These are phyloP conservation scores for Planococcus citri DNA, from an alignment of 1,140 invertebrate genomes.

Conservation along the genomic window DNA sequence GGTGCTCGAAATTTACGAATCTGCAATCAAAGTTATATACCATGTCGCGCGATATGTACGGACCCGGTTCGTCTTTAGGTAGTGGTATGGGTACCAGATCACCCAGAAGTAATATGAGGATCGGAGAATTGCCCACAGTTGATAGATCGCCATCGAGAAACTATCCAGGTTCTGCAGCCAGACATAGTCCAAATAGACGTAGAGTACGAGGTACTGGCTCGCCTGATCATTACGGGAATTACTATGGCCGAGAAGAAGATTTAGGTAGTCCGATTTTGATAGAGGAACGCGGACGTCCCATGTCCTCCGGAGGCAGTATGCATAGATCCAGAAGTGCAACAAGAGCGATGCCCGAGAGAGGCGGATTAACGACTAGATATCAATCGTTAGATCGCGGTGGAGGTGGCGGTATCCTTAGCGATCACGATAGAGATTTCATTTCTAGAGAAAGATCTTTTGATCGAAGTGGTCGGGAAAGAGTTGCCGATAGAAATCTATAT, in stretches of 20 bases:
- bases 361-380: slow-evolving; percentile 49
- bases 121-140: slow-evolving; percentile 62
- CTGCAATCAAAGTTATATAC: background rate
- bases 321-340: slow-evolving; percentile 48
- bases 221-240: slow-evolving; percentile 29
- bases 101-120: slow-evolving; percentile 45
- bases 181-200: slow-evolving; percentile 26
- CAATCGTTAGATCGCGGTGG: slow-evolving; percentile 62
- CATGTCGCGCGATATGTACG: slow-evolving; percentile 62
- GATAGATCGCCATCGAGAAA: slow-evolving; percentile 66
- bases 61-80: slow-evolving; percentile 40
- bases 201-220: background rate
- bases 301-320: slow-evolving; percentile 31
- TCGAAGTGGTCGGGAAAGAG: slow-evolving; percentile 33
- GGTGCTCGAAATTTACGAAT: too few species aligned
- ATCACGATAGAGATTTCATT: slow-evolving; percentile 63
- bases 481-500: slow-evolving; percentile 49
- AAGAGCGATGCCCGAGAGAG: slow-evolving; percentile 39
- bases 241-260: slow-evolving; percentile 59
- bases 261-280: slow-evolving; percentile 47
- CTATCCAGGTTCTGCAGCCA: slow-evolving; percentile 43
- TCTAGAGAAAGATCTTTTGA: slow-evolving; percentile 49
- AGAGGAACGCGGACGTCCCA: slow-evolving; percentile 3
- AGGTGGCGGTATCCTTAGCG: slow-evolving; percentile 42
- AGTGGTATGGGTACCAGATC: slow-evolving; percentile 41